Conservation (phyloP, 1,140 invertebrate genomes). For the Atta colombica region DNA sequence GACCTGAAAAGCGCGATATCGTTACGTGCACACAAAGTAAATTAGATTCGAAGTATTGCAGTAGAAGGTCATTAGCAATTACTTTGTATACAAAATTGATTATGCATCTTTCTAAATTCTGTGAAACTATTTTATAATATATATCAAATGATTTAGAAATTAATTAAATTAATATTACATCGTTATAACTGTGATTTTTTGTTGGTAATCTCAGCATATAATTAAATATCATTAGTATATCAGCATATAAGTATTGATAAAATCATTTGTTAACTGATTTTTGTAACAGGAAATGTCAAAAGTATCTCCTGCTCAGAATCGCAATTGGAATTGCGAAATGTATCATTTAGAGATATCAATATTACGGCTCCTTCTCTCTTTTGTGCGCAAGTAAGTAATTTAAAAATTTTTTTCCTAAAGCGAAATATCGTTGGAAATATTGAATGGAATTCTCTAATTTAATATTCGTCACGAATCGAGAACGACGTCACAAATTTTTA, state of each 20-base stretch:
- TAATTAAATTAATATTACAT: constrained; percentile 10
- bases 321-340: neutral
- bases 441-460: constrained; percentile 34
- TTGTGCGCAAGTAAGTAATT: neutral
- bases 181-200: neutral
- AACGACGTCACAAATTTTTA: constrained; percentile 48
- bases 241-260: neutral
- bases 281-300: constrained; percentile 2
- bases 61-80: constrained; percentile 29
- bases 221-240: neutral
- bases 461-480: constrained; percentile 32
- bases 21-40: neutral
- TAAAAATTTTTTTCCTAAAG: constrained; percentile 11
- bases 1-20: constrained; percentile 28
- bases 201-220: no score
- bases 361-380: neutral
- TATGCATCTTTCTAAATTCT: neutral
- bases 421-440: constrained; percentile 16
- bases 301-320: neutral
- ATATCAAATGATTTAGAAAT: neutral
- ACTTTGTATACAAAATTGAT: neutral
- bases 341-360: neutral
- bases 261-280: neutral
- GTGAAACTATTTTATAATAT: neutral
- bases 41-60: constrained; percentile 11